A percentile compares a stretch with the other conserved stretches of the same genome.
Conservation (phyloP, 2,888 invertebrate species). For the Cephus nigrinus region DNA sequence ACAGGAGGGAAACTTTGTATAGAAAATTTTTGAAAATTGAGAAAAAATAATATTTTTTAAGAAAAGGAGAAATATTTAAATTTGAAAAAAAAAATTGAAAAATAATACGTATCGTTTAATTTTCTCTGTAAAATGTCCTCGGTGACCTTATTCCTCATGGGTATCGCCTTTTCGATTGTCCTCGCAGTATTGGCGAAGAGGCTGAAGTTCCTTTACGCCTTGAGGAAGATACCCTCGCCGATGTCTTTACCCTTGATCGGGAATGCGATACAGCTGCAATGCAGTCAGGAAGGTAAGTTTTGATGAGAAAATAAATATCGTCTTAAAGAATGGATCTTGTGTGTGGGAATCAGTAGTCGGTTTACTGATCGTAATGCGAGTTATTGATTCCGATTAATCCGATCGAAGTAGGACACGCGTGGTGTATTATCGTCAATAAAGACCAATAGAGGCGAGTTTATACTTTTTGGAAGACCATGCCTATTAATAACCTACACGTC, state of each 20-base stretch:
- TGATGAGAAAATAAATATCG: neutral
- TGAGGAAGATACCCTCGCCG: slow-evolving; percentile 56
- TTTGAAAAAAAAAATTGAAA: neutral
- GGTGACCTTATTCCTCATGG: slow-evolving; percentile 37
- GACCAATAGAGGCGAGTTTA: neutral
- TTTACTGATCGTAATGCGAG: neutral
- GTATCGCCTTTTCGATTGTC: slow-evolving; percentile 31
- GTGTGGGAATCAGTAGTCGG: neutral
- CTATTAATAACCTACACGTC: neutral
- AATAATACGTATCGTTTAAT: neutral
- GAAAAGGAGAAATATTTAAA: neutral
- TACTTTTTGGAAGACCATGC: slow-evolving; percentile 1
- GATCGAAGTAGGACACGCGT: neutral
- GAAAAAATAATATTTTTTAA: neutral
- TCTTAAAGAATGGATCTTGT: neutral
- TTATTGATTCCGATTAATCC: neutral
- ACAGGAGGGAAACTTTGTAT: neutral
- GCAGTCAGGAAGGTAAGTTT: slow-evolving; percentile 58
- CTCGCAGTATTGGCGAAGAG: slow-evolving; percentile 37
- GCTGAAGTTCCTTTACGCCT: slow-evolving; percentile 45
- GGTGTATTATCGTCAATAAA: neutral
- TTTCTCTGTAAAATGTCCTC: slow-evolving; percentile 27
- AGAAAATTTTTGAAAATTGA: neutral
- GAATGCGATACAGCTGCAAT: slow-evolving; percentile 59
- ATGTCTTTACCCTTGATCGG: slow-evolving; percentile 59